These are phyloP conservation scores for Onthophagus sagittarius DNA, from an alignment of 2,888 invertebrate genomes.

Conservation along the genomic window DNA sequence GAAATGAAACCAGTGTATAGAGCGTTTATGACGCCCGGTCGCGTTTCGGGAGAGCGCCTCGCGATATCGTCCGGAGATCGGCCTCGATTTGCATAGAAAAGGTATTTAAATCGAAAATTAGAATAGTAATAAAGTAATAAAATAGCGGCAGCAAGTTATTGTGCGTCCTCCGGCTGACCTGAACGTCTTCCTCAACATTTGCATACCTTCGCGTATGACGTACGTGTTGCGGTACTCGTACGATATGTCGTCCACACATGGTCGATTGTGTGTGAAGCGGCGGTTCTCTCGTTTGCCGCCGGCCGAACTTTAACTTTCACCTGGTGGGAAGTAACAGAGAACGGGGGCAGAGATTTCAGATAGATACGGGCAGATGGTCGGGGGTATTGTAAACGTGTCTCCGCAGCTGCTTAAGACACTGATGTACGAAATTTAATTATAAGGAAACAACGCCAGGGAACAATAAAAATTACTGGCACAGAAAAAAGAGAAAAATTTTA, in stretches of 20 bases:
- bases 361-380: conserved; percentile 3
- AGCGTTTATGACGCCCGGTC: conserved; percentile 42
- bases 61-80: conserved; percentile 33
- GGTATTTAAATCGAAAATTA: conserved; percentile 48
- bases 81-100: conserved; percentile 47
- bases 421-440: conserved; percentile 6
- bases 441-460: neutral
- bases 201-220: conserved; percentile 43
- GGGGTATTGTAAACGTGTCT: neutral
- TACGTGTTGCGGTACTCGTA: conserved; percentile 15
- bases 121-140: conserved; percentile 48
- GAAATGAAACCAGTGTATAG: conserved; percentile 32
- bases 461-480: neutral
- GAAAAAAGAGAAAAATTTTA: neutral
- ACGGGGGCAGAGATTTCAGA: neutral
- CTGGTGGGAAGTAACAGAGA: neutral
- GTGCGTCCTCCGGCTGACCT: conserved; percentile 39
- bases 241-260: conserved; percentile 42
- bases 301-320: conserved; percentile 24
- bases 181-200: conserved; percentile 36
- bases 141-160: conserved; percentile 45
- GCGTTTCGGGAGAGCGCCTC: conserved; percentile 1
- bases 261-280: conserved; percentile 43
- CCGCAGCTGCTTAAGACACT: neutral
- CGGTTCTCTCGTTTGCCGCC: conserved; percentile 38